Evolutionary conservation across 2,888 invertebrate genomes (phyloP).

Genomic region (Physocephala rufipes): DNA sequence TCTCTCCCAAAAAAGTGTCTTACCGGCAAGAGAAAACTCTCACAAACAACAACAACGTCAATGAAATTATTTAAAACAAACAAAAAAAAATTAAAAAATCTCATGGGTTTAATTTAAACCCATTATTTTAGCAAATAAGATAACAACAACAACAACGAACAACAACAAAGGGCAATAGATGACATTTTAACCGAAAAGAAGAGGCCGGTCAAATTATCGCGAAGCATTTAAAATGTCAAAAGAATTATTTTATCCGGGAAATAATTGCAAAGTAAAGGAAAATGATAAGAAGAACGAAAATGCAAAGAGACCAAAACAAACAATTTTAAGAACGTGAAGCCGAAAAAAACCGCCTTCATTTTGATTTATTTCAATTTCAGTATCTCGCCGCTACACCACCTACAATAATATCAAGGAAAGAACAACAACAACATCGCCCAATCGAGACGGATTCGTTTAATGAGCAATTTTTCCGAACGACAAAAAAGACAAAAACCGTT

Average conservation of each 20-base stretch:
- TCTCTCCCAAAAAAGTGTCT: constrained; percentile 26
- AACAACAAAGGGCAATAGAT: background rate
- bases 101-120: background rate
- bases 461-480: constrained; percentile 61
- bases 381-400: no score
- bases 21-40: constrained; percentile 9
- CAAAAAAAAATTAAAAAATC: background rate
- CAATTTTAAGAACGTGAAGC: constrained; percentile 16
- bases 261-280: background rate
- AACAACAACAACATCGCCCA: constrained; percentile 21
- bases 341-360: constrained; percentile 30
- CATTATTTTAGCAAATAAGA: background rate
- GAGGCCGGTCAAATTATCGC: constrained; percentile 52
- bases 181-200: constrained; percentile 49
- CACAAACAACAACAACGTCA: constrained; percentile 1
- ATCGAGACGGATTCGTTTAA: constrained; percentile 59
- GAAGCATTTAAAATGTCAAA: constrained; percentile 61
- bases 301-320: constrained; percentile 34
- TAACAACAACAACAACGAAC: background rate
- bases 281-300: constrained; percentile 25
- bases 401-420: no score
- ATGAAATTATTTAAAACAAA: background rate
- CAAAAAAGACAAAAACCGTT: constrained; percentile 37
- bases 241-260: constrained; percentile 45
- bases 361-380: no score